Conservation (phyloP, 1,140 invertebrate species). For the Andrena cerasifolii region DNA sequence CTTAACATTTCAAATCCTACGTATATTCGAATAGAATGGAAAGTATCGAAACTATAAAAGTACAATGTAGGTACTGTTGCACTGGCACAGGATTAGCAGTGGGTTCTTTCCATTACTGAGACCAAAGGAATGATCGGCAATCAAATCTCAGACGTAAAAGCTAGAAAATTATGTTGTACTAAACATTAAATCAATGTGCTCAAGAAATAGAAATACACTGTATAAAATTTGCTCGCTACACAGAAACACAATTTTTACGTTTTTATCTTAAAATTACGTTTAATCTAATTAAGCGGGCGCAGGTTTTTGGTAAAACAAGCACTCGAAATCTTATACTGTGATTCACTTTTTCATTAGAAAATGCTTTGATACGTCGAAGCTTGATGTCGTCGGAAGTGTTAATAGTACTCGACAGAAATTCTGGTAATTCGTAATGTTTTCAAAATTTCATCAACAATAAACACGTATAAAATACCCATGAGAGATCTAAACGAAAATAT, state of each 20-base stretch:
- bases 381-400: too few relatives aligned
- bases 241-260: constrained; percentile 5
- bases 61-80: neutral
- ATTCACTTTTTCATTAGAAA: constrained; percentile 7
- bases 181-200: neutral
- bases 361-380: neutral
- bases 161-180: neutral
- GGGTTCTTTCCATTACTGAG: neutral
- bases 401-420: neutral
- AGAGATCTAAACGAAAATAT: constrained; percentile 24
- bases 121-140: neutral
- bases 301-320: constrained; percentile 3
- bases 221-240: constrained; percentile 27
- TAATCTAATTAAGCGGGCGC: constrained; percentile 10
- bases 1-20: neutral
- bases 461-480: constrained; percentile 20
- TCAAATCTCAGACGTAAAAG: neutral
- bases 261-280: constrained; percentile 15
- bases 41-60: too few relatives aligned
- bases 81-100: neutral
- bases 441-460: neutral
- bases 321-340: neutral
- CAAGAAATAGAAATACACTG: constrained; percentile 1
- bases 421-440: too few relatives aligned
- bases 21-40: neutral